phyloP scores from a whole-genome alignment of 2,888 invertebrate species.

The Diarsia brunnea region DNA sequence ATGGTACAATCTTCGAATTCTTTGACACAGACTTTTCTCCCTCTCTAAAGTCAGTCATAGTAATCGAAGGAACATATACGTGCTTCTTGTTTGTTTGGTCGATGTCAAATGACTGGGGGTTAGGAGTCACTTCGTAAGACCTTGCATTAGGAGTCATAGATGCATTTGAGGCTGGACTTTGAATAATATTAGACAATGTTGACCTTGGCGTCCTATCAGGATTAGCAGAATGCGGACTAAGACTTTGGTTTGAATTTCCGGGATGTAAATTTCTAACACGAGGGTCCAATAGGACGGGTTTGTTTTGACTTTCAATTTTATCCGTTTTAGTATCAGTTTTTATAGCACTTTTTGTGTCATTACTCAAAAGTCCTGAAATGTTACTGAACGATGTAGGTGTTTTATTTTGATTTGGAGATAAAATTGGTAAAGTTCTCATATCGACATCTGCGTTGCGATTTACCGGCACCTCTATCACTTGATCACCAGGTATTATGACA shows the following conservation, averaged over 20 bases:
- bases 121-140: conserved; percentile 77
- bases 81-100: conserved; percentile 78
- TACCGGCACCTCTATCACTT: conserved; percentile 73
- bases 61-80: conserved; percentile 81
- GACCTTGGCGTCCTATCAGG: conserved; percentile 69
- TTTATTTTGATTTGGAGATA: conserved; percentile 60
- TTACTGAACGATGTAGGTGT: conserved; percentile 24
- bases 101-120: conserved; percentile 74
- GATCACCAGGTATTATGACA: conserved; percentile 85
- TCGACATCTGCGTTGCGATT: conserved; percentile 79
- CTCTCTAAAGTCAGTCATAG: conserved; percentile 71
- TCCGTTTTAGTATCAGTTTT: conserved; percentile 61
- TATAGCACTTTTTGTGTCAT: conserved; percentile 13
- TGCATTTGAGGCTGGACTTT: conserved; percentile 63
- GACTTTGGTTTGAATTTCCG: conserved; percentile 68
- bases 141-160: conserved; percentile 73
- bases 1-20: conserved; percentile 63
- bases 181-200: conserved; percentile 61
- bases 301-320: conserved; percentile 55
- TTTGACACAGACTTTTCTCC: conserved; percentile 66
- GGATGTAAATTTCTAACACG: conserved; percentile 70
- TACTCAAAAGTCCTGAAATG: conserved; percentile 6
- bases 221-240: conserved; percentile 66
- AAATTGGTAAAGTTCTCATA: conserved; percentile 78
- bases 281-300: conserved; percentile 73